phyloP scores from a whole-genome alignment of 2,888 invertebrate species.

The Epinotia bilunana region DNA sequence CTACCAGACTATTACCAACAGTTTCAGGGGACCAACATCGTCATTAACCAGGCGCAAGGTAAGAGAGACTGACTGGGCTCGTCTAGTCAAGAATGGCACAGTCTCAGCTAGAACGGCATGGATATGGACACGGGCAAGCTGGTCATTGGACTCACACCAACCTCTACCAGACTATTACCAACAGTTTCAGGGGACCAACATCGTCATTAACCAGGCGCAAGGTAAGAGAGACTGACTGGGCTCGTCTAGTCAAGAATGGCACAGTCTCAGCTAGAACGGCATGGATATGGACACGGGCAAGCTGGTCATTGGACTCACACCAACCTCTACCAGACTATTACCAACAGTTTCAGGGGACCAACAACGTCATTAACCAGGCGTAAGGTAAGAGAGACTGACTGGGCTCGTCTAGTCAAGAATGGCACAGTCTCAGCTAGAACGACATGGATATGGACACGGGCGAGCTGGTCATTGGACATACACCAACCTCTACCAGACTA shows the following conservation, averaged over 20 bases:
- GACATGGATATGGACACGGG: slow-evolving; percentile 56
- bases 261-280: too few species aligned
- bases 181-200: too few species aligned
- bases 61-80: slow-evolving; percentile 18
- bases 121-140: slow-evolving; percentile 82
- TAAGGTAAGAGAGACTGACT: too few species aligned
- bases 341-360: too few species aligned
- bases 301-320: too few species aligned
- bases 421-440: slow-evolving; percentile 63
- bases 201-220: too few species aligned
- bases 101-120: slow-evolving; percentile 60
- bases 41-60: too few species aligned
- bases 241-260: too few species aligned
- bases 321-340: too few species aligned
- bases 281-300: too few species aligned
- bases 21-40: too few species aligned
- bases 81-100: neutral
- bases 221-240: slow-evolving; percentile 21
- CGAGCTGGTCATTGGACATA: slow-evolving; percentile 65
- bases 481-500: slow-evolving; percentile 79
- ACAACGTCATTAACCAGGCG: too few species aligned
- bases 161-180: slow-evolving; percentile 50
- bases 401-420: neutral
- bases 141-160: slow-evolving; percentile 57
- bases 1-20: slow-evolving; percentile 65